Base-by-base conservation (phyloP, 53 echinoderm and acorn worm species). In the Crossaster papposus region DNA sequence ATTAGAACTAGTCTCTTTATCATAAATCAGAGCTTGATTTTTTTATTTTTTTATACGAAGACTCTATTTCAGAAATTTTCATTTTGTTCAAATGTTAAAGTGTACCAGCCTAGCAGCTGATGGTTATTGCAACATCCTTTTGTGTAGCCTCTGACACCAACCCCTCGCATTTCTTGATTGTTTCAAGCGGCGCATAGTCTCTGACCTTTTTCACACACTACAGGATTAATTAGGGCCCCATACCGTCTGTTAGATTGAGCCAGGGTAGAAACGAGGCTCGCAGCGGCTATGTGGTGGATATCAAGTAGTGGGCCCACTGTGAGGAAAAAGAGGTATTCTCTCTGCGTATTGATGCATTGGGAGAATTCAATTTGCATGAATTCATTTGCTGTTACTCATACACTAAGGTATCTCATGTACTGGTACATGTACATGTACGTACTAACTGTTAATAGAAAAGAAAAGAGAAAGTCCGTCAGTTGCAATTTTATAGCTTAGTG, bases 161-260 rank as follows among this genome's bases (percentile, higher is more conserved):
- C 79, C 79, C 52, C n/a, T 51, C 34, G 52, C 18, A 78, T 50
- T 51, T 52, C 79, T 78, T 29, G 51, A 37, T 83, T 83, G 83
- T 83, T 68, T 83, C 83, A 83, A 83, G 30, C 68, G 0, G 13
- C 3, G 65, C 44, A 38, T 78, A 50, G 51, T 26, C 68, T 26
- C 83, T 83, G 38, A 37, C 29, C 30, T 65, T 58, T 70, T 70
- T 70, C 83, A 83, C 83, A 83, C 51, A 2, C 83, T 38, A 70
- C 68, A 24, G 65, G 83, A 70, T 83, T 70, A 83, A 70, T 70
- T 68, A 65, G 50, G 65, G 54, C 83, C 83, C 83, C 83, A 28
- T 83, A 70, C 70, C n/a, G 83, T 36, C 81, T 74, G 36, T 74
- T 14, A 36, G 31, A 34, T 29, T 36, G 28, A 71, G 81, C 54